Base-by-base conservation (phyloP, 53 echinoderm and acorn worm genomes). In the Mesocentrotus franciscanus region DNA sequence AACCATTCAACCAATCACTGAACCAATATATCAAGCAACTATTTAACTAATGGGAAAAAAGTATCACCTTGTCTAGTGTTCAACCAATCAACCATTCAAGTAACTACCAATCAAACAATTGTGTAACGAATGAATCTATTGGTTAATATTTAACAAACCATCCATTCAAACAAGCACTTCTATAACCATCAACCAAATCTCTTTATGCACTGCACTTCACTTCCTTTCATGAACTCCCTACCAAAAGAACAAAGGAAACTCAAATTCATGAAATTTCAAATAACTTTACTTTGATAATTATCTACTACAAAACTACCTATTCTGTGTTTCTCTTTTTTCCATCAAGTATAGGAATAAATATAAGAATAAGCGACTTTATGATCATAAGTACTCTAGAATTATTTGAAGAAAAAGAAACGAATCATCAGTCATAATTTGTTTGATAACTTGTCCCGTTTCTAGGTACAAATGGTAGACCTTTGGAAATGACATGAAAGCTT, bases 231-330 rank as follows among this genome's bases (percentile, higher is more conserved):
- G 17, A 64, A 64, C 0, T 64, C 64, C 64, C 6, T 16, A 64
- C 15, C 16, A 64, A 64, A 64, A 18, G 20, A 42, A 42, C 81
- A 42, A 5, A 17, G 0, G 81, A 36, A 81, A 81, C 13, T 17
- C 20, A 81, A 18, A 0, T 17, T 10, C 18, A 33, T 92, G 68
- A 75, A 93, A 61, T 79, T 60, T 94, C 61, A 60, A 94, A 94
- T 94, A 94, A 61, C 35, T 94, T 94, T 94, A 94, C 60, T 94
- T 79, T 62, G 61, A 94, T 94, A 94, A 83, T 94, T 83, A 94
- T 94, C 94, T 94, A 94, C 94, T 94, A 94, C 94, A 94, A 93
- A 94, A 94, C 34, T 94, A 94, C 94, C 94, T 79, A 94, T 62
- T n/a, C 42, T 39, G 42, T 81, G 72, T 68, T 60, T 92, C 62